These are phyloP conservation scores for Hylomyscus alleni DNA, from an alignment of 2,797 vertebrate genomes.

Conservation along the genomic window DNA sequence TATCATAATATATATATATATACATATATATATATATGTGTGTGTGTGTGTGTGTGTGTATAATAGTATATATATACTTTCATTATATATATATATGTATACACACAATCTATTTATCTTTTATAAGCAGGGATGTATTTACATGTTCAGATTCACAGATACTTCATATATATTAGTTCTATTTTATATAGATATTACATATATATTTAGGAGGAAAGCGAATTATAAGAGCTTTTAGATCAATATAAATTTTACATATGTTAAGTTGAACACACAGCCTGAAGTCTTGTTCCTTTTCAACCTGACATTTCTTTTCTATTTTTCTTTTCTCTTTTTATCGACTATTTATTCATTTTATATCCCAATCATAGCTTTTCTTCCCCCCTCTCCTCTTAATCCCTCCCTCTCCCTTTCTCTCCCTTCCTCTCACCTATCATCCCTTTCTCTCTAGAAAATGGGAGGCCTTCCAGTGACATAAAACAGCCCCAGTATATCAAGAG, in stretches of 20 bases:
- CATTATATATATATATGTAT: too few species aligned
- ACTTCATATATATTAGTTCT: not conserved
- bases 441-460: not conserved
- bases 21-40: not conserved
- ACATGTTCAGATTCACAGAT: not conserved
- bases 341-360: not conserved
- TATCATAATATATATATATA: not conserved
- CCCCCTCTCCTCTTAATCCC: not conserved
- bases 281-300: not conserved
- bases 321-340: not conserved
- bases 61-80: not conserved
- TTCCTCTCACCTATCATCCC: too few species aligned
- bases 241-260: not conserved
- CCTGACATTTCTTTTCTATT: not conserved
- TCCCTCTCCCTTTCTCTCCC: not conserved
- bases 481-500: not conserved
- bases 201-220: not conserved
- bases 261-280: not conserved
- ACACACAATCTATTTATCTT: not conserved
- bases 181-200: not conserved
- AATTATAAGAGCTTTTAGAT: not conserved
- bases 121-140: not conserved
- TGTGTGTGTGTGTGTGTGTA: too few species aligned
- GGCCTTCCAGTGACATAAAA: not conserved
- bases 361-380: not conserved